Evolutionary conservation across 2,888 invertebrate species (phyloP).

Genomic region (Adela reaumurella): DNA sequence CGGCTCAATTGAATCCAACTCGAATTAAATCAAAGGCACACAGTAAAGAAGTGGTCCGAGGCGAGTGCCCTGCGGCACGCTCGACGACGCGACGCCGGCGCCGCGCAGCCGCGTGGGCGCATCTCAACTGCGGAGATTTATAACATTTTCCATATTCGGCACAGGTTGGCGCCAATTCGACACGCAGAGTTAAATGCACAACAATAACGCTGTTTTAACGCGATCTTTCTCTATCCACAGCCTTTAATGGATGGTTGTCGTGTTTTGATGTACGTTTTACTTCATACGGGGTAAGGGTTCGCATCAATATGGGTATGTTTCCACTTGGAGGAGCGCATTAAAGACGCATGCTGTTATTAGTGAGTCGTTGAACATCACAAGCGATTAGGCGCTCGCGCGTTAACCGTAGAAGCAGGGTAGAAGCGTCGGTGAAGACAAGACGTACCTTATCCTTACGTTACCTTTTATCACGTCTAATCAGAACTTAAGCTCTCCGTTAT

Average conservation of each 20-base stretch:
- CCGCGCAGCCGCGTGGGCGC: conserved; percentile 19
- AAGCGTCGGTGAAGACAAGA: too few relatives aligned
- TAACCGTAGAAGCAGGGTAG: conserved; percentile 5
- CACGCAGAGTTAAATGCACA: conserved; percentile 23
- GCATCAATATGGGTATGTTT: not conserved
- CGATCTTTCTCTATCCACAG: conserved; percentile 10
- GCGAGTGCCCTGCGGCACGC: conserved; percentile 14
- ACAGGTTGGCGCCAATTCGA: conserved; percentile 46
- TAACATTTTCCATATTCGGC: conserved; percentile 53
- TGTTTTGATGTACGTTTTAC: conserved; percentile 38
- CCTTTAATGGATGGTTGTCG: conserved; percentile 38
- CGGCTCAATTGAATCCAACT: conserved; percentile 30
- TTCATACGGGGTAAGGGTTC: not conserved
- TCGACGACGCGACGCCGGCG: conserved; percentile 22
- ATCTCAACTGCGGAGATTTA: conserved; percentile 40
- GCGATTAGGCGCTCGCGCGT: conserved; percentile 21
- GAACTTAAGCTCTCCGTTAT: too few relatives aligned
- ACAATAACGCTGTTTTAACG: conserved; percentile 35
- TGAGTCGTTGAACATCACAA: conserved; percentile 13
- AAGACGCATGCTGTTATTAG: conserved; percentile 1
- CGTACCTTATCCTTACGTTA: too few relatives aligned
- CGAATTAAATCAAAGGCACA: conserved; percentile 3
- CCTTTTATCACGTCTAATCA: too few relatives aligned
- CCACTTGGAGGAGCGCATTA: not conserved
- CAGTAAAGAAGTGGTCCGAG: conserved; percentile 17